Percentiles rank a stretch among this genome's conserved stretches.
Conservation (phyloP, 2,888 invertebrate species). For the Microplitis manilae region DNA sequence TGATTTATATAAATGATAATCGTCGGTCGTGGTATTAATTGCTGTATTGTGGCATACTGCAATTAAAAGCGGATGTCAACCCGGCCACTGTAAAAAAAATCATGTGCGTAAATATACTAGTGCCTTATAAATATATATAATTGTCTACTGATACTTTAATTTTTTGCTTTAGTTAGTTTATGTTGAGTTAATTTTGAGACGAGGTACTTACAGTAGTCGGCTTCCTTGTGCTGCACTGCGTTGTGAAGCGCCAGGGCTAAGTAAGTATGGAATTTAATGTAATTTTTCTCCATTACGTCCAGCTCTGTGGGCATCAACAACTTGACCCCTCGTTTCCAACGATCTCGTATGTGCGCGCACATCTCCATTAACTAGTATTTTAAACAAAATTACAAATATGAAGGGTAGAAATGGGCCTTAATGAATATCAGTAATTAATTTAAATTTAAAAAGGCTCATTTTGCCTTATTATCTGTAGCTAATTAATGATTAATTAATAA, state of each 20-base stretch:
- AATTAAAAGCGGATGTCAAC: conserved; percentile 70
- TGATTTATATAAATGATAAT: conserved; percentile 7
- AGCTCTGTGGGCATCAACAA: conserved; percentile 58
- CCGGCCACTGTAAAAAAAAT: conserved; percentile 68
- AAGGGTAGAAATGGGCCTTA: background rate
- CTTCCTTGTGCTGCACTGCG: conserved; percentile 66
- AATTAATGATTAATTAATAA: background rate
- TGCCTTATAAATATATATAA: background rate
- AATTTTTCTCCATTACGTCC: conserved; percentile 63
- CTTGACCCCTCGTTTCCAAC: conserved; percentile 64
- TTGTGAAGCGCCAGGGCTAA: conserved; percentile 67
- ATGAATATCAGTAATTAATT: background rate
- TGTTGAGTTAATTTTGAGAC: background rate
- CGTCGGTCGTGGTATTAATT: conserved; percentile 45
- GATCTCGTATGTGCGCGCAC: conserved; percentile 63
- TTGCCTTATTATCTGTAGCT: too few species aligned
- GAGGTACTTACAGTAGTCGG: conserved; percentile 67
- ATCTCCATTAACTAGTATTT: conserved; percentile 63
- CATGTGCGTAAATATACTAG: conserved; percentile 40
- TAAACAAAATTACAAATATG: too few species aligned
- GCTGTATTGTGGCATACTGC: conserved; percentile 64
- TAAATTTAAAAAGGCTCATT: too few species aligned
- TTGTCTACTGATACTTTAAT: too few species aligned
- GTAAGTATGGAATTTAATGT: conserved; percentile 67
- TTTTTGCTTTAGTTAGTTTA: too few species aligned